phyloP scores from a whole-genome alignment of 2,888 invertebrate species.

The Nomada flava region DNA sequence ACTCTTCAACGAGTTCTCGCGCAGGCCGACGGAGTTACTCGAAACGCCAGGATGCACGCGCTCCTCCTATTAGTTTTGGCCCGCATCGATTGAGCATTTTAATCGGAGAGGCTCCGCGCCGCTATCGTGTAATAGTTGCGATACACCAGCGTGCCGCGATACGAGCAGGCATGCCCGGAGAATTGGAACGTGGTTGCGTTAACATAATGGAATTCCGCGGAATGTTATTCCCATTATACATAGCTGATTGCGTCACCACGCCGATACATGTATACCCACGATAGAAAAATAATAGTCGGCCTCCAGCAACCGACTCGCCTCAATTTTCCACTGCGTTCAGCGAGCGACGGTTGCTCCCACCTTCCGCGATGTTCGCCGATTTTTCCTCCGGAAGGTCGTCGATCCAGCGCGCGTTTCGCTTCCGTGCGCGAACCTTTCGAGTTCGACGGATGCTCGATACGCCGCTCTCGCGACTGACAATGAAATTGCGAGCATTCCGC shows the following conservation, averaged over 20 bases:
- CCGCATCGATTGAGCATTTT: constrained; percentile 74
- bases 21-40: constrained; percentile 5
- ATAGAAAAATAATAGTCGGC: constrained; percentile 65
- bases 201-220: constrained; percentile 78
- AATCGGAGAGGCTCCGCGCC: constrained; percentile 70
- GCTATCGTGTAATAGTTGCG: constrained; percentile 69
- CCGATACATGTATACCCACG: constrained; percentile 58
- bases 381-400: too few species aligned
- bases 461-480: too few species aligned
- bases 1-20: constrained; percentile 32
- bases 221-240: constrained; percentile 77
- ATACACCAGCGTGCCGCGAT: constrained; percentile 71
- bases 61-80: constrained; percentile 48
- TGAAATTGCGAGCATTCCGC: too few species aligned
- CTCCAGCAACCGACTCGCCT: constrained; percentile 49
- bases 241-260: constrained; percentile 71
- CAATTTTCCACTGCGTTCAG: constrained; percentile 61
- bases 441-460: not conserved
- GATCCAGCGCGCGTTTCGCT: too few species aligned
- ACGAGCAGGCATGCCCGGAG: constrained; percentile 69
- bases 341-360: constrained; percentile 34
- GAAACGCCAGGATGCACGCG: constrained; percentile 49
- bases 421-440: not conserved
- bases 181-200: constrained; percentile 76
- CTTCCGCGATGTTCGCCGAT: constrained; percentile 3